phyloP scores from a whole-genome alignment of 1,140 invertebrate genomes.

The Eumaeus atala region DNA sequence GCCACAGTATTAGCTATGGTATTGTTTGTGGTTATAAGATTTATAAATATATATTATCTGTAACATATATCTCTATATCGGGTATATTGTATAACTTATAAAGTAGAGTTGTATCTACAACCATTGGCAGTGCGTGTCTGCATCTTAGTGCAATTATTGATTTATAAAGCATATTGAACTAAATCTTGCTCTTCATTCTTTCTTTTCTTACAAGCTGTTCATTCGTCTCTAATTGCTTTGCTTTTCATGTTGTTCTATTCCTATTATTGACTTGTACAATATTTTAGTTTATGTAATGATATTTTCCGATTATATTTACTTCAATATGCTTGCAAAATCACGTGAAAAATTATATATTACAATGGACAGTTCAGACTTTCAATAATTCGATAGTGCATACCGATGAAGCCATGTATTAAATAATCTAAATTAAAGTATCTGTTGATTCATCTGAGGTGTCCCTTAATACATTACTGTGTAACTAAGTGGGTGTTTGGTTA shows the following conservation, averaged over 20 bases:
- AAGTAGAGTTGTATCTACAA: constrained; percentile 25
- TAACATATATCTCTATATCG: constrained; percentile 61
- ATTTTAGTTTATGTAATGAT: constrained; percentile 13
- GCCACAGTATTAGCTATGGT: constrained; percentile 64
- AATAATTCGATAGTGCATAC: constrained; percentile 26
- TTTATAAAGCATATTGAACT: constrained; percentile 67
- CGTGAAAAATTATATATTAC: constrained; percentile 51
- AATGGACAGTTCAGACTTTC: constrained; percentile 49
- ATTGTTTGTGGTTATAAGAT: constrained; percentile 69
- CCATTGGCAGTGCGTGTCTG: constrained; percentile 73
- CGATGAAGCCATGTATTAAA: constrained; percentile 17
- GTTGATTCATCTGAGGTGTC: constrained; percentile 54
- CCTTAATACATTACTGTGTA: constrained; percentile 54
- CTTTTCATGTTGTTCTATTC: constrained; percentile 10
- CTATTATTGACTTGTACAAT: constrained; percentile 7
- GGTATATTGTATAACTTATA: constrained; percentile 36
- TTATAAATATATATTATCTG: constrained; percentile 44
- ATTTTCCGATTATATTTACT: constrained; percentile 43
- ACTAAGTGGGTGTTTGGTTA: constrained; percentile 71
- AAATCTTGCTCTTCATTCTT: constrained; percentile 29
- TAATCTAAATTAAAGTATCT: constrained; percentile 24
- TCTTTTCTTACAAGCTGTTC: constrained; percentile 16
- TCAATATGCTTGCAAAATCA: constrained; percentile 66
- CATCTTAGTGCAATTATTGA: constrained; percentile 74
- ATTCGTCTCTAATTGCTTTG: constrained; percentile 11